phyloP scores from a whole-genome alignment of 1,140 invertebrate species.

The Anagrus nilaparvatae region DNA sequence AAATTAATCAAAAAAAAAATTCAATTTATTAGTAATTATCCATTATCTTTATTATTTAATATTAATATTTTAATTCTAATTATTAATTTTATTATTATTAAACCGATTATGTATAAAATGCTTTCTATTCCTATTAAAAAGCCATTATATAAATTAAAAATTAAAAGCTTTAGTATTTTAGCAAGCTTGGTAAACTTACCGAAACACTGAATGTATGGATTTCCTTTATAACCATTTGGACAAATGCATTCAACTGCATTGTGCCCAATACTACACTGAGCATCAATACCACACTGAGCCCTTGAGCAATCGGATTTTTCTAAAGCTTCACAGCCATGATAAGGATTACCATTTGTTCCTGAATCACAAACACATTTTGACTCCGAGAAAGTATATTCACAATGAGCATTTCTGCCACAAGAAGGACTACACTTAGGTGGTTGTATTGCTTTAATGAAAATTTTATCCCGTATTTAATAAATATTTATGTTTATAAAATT shows the following conservation, averaged over 20 bases:
- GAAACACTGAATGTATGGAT: slow-evolving; percentile 75
- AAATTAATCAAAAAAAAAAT: no score
- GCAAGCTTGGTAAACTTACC: slow-evolving; percentile 35
- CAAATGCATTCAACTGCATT: slow-evolving; percentile 72
- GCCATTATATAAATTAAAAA: no score
- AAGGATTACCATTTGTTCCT: slow-evolving; percentile 78
- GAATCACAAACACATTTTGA: slow-evolving; percentile 76
- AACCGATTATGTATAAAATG: no score
- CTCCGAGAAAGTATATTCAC: slow-evolving; percentile 61
- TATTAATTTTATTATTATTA: no score
- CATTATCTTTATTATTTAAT: no score
- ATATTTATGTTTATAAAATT: neutral
- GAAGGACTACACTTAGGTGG: slow-evolving; percentile 67
- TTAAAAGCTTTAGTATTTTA: slow-evolving; percentile 9
- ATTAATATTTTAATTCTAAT: no score
- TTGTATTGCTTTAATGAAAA: slow-evolving; percentile 52
- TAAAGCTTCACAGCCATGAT: slow-evolving; percentile 63
- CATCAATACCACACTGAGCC: slow-evolving; percentile 64
- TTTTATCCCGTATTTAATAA: neutral
- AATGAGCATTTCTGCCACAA: slow-evolving; percentile 77
- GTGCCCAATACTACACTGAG: slow-evolving; percentile 63
- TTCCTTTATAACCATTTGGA: slow-evolving; percentile 70
- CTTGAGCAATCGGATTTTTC: slow-evolving; percentile 61
- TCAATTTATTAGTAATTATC: no score
- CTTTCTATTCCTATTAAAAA: no score